phyloP scores from a whole-genome alignment of 1,140 invertebrate genomes.

The Rhagoletis zephyria region DNA sequence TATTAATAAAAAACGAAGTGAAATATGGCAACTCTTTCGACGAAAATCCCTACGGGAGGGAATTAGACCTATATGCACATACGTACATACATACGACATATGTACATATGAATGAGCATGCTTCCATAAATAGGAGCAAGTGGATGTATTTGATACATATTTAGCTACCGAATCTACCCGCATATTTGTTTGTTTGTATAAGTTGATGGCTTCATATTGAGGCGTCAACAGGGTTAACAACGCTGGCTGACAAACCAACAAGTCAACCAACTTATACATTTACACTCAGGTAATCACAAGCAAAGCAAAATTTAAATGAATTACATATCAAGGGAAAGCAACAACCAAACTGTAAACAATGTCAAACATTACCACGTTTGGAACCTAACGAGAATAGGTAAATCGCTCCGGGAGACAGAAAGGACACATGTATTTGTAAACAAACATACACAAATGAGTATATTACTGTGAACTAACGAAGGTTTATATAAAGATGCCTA shows the following conservation, averaged over 20 bases:
- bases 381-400: neutral
- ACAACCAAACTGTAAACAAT: slow-evolving; percentile 14
- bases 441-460: neutral
- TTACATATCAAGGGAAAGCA: slow-evolving; percentile 5
- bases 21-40: no score
- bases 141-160: no score
- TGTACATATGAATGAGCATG: no score
- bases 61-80: no score
- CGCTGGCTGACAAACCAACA: slow-evolving; percentile 22
- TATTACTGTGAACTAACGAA: neutral
- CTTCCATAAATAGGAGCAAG: no score
- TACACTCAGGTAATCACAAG: neutral
- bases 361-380: slow-evolving; percentile 3
- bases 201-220: neutral
- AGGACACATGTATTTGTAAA: neutral
- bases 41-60: no score
- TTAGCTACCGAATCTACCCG: neutral
- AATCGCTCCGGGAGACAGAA: slow-evolving; percentile 2
- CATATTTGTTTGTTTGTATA: slow-evolving; percentile 33
- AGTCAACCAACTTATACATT: neutral
- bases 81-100: no score
- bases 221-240: slow-evolving; percentile 17
- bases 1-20: no score
- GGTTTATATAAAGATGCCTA: neutral
- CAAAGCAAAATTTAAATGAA: slow-evolving; percentile 18